Evolutionary conservation across 2,797 vertebrate genomes (phyloP), one percentile per base, ranked within the genome.

Genomic region (Bothrops alternatus): DNA sequence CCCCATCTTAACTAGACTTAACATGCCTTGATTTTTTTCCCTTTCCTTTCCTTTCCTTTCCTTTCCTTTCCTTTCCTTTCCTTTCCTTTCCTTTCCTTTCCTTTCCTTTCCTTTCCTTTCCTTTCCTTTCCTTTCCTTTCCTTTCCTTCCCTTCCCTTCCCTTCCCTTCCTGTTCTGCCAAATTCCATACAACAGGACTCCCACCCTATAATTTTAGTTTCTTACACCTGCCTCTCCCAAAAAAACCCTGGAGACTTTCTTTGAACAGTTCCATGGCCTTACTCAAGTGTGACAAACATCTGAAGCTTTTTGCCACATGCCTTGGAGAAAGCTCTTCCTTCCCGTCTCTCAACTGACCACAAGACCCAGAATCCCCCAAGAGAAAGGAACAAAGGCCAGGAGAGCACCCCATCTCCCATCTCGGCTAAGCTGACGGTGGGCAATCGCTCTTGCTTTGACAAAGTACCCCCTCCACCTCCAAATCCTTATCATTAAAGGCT

Each of bases 201-300:
- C 90, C 6, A 12, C 2, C 28, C 4, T 10, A 2, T 42, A 26
- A 8, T 18, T 73, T 53, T 26, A 85, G 7, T 32, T 32, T 69
- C 65, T 11, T 69, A 32, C 14, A n/a, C 0, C n/a, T 2, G 20
- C 20, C 3, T 13, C 28, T 4, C 94, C 14, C 63, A 6, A 23
- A 28, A 65, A 96, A 97, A 32, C 96, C 98, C 97, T 96, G 97
- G 96, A 96, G 96, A 89, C 94, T 96, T 97, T 97, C 98, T 98
- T 98, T 98, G 98, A 98, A 98, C 97, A 98, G 98, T 98, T 98
- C 98, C 98, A 95, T 95, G 97, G 18, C 97, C 98, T 98, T 98
- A 96, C 98, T 98, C 98, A 98, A 99, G 98, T 98, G 98, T 98
- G 98, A 98, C 98, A 98, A 90, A 98, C 98, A 97, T 98, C 98